A percentile compares a stretch with the other conserved stretches of the same genome.
These are phyloP conservation scores for Erannis defoliaria DNA, from an alignment of 2,888 invertebrate genomes.

Conservation along the genomic window DNA sequence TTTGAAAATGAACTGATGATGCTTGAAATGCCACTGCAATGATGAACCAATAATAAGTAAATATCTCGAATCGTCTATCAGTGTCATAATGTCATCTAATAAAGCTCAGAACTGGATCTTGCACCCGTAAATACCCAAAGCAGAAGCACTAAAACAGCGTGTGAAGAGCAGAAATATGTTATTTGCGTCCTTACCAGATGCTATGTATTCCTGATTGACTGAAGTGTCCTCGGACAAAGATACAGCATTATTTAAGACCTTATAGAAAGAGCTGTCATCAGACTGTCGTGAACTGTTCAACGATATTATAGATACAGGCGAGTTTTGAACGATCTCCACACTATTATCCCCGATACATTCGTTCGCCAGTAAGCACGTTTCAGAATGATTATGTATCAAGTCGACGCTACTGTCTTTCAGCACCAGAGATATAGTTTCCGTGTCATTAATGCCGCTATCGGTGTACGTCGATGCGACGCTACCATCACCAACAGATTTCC, in stretches of 20 bases:
- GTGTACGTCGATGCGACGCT: slow-evolving; percentile 54
- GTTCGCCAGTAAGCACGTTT: slow-evolving; percentile 72
- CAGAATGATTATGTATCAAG: slow-evolving; percentile 79
- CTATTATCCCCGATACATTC: slow-evolving; percentile 69
- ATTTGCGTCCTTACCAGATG: slow-evolving; percentile 41
- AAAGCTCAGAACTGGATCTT: neutral
- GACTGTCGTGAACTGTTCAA: slow-evolving; percentile 52
- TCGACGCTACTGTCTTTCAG: slow-evolving; percentile 63
- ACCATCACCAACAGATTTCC: slow-evolving; percentile 32
- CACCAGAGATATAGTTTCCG: slow-evolving; percentile 49
- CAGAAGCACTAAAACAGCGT: neutral
- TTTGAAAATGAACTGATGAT: too few species aligned
- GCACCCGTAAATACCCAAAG: neutral
- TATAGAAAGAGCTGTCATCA: slow-evolving; percentile 41
- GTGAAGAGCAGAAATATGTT: neutral
- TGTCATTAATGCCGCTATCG: slow-evolving; percentile 70
- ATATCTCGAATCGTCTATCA: too few species aligned
- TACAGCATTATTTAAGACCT: slow-evolving; percentile 44
- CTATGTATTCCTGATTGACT: slow-evolving; percentile 55
- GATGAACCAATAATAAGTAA: too few species aligned
- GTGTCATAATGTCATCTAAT: too few species aligned
- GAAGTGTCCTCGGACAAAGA: slow-evolving; percentile 45
- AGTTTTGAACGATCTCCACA: slow-evolving; percentile 64
- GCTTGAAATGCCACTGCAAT: too few species aligned
- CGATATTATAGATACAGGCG: slow-evolving; percentile 61